phyloP scores from a whole-genome alignment of 2,113 vertebrate genomes.

The Solea senegalensis region DNA sequence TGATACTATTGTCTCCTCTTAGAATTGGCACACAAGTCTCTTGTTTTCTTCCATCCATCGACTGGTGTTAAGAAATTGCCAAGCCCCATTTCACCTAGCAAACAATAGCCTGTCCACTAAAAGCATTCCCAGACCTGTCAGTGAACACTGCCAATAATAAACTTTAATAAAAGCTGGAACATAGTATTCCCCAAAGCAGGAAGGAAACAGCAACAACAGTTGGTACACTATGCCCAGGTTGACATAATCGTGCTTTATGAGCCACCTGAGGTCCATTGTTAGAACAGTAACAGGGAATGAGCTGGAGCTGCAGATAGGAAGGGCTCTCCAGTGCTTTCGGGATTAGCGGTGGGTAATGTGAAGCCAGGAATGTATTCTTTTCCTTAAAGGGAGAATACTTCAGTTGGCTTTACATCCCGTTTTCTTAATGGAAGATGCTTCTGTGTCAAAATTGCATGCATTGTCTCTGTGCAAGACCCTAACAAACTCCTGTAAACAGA shows the following conservation, averaged over 20 bases:
- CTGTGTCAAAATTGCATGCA: slow-evolving; percentile 31
- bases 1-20: slow-evolving; percentile 24
- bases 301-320: slow-evolving; percentile 65
- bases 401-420: slow-evolving; percentile 28
- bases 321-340: slow-evolving; percentile 52
- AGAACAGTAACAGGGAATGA: slow-evolving; percentile 62
- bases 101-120: slow-evolving; percentile 60
- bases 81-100: slow-evolving; percentile 42
- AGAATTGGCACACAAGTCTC: slow-evolving; percentile 8
- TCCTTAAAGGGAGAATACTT: slow-evolving; percentile 29
- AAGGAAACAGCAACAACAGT: slow-evolving; percentile 76
- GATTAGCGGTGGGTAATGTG: slow-evolving; percentile 47
- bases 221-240: slow-evolving; percentile 68
- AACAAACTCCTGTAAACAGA: background rate
- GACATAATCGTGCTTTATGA: slow-evolving; percentile 64
- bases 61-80: slow-evolving; percentile 39
- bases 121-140: slow-evolving; percentile 72
- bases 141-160: slow-evolving; percentile 70
- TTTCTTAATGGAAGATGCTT: slow-evolving; percentile 42
- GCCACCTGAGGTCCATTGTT: slow-evolving; percentile 77
- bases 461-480: slow-evolving; percentile 29
- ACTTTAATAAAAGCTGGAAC: slow-evolving; percentile 71
- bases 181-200: slow-evolving; percentile 69
- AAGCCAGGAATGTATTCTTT: slow-evolving; percentile 55
- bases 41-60: slow-evolving; percentile 53